Percentiles rank a stretch among this genome's conserved stretches.
phyloP scores from a whole-genome alignment of 2,888 invertebrate genomes.

The Hypsopygia costalis region DNA sequence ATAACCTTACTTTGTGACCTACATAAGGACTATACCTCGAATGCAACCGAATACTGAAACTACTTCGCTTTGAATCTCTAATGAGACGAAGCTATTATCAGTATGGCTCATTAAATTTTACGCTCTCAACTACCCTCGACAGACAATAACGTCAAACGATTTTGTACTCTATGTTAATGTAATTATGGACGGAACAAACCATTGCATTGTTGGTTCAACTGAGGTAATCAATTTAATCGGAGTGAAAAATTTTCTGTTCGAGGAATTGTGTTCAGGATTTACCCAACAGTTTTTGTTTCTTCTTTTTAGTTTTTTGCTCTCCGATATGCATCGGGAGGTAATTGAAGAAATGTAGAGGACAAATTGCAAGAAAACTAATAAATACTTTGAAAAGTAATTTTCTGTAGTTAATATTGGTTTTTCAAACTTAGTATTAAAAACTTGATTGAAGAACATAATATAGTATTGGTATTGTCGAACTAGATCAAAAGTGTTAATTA shows the following conservation, averaged over 20 bases:
- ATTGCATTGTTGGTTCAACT: constrained; percentile 46
- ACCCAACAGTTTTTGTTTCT: constrained; percentile 23
- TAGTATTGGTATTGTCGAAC: too few relatives aligned
- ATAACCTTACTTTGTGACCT: neutral
- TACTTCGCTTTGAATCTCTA: constrained; percentile 33
- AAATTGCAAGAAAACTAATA: too few relatives aligned
- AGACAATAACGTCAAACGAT: constrained; percentile 37
- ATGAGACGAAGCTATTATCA: constrained; percentile 57
- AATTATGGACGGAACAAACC: constrained; percentile 41
- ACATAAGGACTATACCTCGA: constrained; percentile 12
- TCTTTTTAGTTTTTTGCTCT: constrained; percentile 11
- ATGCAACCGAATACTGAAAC: constrained; percentile 18
- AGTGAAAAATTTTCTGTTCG: constrained; percentile 42
- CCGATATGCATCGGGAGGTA: too few relatives aligned
- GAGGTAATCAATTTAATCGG: constrained; percentile 52
- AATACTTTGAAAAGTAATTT: too few relatives aligned
- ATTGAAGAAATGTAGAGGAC: too few relatives aligned
- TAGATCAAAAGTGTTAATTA: too few relatives aligned
- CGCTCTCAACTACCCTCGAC: constrained; percentile 41
- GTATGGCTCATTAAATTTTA: constrained; percentile 63
- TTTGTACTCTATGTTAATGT: constrained; percentile 51
- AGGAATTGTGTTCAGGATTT: constrained; percentile 29
- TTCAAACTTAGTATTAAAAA: too few relatives aligned
- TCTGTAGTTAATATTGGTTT: too few relatives aligned
- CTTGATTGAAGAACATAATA: too few relatives aligned